Evolutionary conservation across 30 jellyfish, hydroid and myxozoan genomes (phyloP).

Genomic region (Nemopilema nomurai): DNA sequence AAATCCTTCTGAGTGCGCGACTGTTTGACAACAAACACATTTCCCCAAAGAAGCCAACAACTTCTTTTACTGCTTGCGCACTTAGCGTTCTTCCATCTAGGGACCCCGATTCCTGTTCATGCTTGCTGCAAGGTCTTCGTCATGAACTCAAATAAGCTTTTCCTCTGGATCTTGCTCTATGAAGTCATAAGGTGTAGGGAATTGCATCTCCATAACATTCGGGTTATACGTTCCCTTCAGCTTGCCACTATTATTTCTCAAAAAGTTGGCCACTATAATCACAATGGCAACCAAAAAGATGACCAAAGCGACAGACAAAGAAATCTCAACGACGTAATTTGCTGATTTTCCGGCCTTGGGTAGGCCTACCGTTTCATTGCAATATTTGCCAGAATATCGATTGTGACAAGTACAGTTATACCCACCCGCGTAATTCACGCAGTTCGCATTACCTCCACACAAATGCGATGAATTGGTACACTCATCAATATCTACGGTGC

Average conservation of each 20-base stretch:
- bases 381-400: conserved; percentile 34
- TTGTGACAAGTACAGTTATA: conserved; percentile 47
- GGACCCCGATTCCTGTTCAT: background rate
- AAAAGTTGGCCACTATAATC: conserved; percentile 10
- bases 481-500: conserved; percentile 44
- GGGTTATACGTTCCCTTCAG: conserved; percentile 65
- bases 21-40: too few species aligned
- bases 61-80: too few species aligned
- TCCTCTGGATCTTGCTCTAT: conserved; percentile 75
- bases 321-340: conserved; percentile 28
- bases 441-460: conserved; percentile 27
- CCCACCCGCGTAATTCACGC: conserved; percentile 58
- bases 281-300: conserved; percentile 27
- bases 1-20: too few species aligned
- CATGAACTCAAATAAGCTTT: conserved; percentile 45
- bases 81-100: background rate
- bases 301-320: conserved; percentile 27
- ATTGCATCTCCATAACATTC: conserved; percentile 64
- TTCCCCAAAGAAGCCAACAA: too few species aligned
- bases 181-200: conserved; percentile 60
- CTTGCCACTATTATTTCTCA: conserved; percentile 53
- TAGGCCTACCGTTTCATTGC: conserved; percentile 26
- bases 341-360: conserved; percentile 21
- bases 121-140: background rate
- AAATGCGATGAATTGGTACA: conserved; percentile 12